phyloP scores from a whole-genome alignment of 2,888 invertebrate species.

The Rhamnusium bicolor region DNA sequence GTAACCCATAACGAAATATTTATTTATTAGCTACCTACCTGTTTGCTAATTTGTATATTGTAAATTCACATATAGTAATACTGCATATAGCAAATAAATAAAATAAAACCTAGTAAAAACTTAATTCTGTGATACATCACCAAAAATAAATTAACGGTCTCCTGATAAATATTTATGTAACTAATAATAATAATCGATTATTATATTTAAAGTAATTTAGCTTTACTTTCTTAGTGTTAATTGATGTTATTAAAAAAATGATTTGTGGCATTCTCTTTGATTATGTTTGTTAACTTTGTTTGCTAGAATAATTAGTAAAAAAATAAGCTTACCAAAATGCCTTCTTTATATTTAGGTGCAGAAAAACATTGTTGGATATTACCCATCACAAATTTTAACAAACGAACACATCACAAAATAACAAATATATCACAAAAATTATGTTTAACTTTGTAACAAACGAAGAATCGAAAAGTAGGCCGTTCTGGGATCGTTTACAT shows the following conservation, averaged over 20 bases:
- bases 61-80: conserved; percentile 1
- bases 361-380: conserved; percentile 63
- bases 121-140: conserved; percentile 41
- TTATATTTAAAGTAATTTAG: conserved; percentile 16
- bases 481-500: background rate
- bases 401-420: conserved; percentile 21
- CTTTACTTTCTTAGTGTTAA: background rate
- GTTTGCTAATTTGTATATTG: background rate
- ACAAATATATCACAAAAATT: conserved; percentile 2
- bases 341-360: conserved; percentile 58
- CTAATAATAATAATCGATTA: conserved; percentile 19
- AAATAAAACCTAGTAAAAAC: background rate
- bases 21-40: background rate
- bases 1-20: background rate
- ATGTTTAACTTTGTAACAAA: background rate
- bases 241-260: conserved; percentile 1
- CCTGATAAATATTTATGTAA: conserved; percentile 47
- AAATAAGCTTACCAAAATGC: conserved; percentile 43
- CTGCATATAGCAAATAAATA: conserved; percentile 3
- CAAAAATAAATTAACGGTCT: conserved; percentile 46
- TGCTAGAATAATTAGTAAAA: background rate
- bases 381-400: conserved; percentile 56
- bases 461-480: background rate
- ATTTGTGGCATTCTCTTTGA: background rate
- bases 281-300: background rate